Evolutionary conservation across 2,888 invertebrate genomes (phyloP), one percentile per base, ranked within the genome.

Genomic region (Microplitis deprimator): DNA sequence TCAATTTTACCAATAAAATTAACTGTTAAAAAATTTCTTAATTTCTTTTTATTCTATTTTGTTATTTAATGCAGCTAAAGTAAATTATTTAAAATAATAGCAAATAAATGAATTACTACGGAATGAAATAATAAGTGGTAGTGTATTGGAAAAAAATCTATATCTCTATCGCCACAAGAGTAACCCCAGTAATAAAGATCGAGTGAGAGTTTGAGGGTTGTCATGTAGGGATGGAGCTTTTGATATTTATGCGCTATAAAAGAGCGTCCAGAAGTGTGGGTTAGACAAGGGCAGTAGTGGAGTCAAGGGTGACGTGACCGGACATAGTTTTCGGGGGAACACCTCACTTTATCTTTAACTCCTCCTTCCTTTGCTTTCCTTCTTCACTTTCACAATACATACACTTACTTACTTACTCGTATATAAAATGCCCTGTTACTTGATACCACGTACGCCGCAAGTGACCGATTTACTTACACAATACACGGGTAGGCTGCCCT

Each of bases 211-310:
- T 13, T 3, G 50, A 50, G 72, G 64, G 65, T 62, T 60, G 78
- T 74, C 76, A 50, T 50, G 50, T 13, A 50, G 50, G 10, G 50
- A 74, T 79, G 75, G 86, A 86, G 87, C 87, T 87, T 87, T 86
- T 84, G 88, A 89, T 89, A 88, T 89, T 89, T 89, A 89, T 89
- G 89, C 86, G 86, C 87, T 85, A 89, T 89, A 89, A 89, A 89
- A 89, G 88, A 87, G 86, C 82, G 86, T 84, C 84, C 84, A 85
- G 83, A 77, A 84, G 73, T 50, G 50, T 50, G 50, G 50, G 50
- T 50, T 50, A 8, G 3, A 13, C 10, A 50, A 50, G 50, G 50
- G 50, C 50, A 50, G 50, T 50, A 50, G 50, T 81, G 82, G 85
- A 86, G 87, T 85, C 87, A 87, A 88, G 87, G 88, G 87, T 87